Evolutionary conservation across 2,113 vertebrate genomes (phyloP).

Genomic region (Cinclus mexicanus): DNA sequence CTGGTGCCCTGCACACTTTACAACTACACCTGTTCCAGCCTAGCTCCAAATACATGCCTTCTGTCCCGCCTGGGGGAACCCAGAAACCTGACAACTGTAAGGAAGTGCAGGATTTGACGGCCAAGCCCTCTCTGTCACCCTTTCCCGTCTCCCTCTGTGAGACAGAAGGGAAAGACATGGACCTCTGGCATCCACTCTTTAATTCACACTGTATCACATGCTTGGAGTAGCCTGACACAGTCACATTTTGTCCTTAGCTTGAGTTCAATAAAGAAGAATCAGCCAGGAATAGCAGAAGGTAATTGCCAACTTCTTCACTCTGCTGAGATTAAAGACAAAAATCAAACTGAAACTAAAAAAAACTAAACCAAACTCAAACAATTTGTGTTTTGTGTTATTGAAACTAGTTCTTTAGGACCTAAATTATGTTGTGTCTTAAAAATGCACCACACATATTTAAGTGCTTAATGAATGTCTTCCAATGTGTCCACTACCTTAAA

Average conservation of each 20-base stretch:
- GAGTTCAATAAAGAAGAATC: conserved; percentile 12
- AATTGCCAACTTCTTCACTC: background rate
- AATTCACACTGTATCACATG: background rate
- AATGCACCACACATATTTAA: background rate
- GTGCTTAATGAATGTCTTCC: background rate
- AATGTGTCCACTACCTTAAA: background rate
- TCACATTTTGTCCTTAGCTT: conserved; percentile 13
- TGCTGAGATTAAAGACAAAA: background rate
- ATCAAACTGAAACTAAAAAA: background rate
- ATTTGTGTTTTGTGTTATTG: background rate
- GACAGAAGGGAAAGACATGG: background rate
- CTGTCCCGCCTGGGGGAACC: background rate
- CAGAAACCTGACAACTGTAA: background rate
- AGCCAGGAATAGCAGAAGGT: background rate
- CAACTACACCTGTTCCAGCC: background rate
- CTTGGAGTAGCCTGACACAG: background rate
- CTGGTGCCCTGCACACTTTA: background rate
- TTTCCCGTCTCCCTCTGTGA: background rate
- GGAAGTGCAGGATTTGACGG: background rate
- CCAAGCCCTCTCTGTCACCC: background rate
- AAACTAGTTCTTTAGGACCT: background rate
- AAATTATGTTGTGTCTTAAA: background rate
- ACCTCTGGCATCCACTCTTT: background rate
- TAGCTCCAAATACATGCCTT: background rate
- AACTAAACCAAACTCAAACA: background rate